A percentile compares a stretch with the other conserved stretches of the same genome.
Conservation (phyloP, 2,888 invertebrate genomes). For the Drosophila stalkeri region DNA sequence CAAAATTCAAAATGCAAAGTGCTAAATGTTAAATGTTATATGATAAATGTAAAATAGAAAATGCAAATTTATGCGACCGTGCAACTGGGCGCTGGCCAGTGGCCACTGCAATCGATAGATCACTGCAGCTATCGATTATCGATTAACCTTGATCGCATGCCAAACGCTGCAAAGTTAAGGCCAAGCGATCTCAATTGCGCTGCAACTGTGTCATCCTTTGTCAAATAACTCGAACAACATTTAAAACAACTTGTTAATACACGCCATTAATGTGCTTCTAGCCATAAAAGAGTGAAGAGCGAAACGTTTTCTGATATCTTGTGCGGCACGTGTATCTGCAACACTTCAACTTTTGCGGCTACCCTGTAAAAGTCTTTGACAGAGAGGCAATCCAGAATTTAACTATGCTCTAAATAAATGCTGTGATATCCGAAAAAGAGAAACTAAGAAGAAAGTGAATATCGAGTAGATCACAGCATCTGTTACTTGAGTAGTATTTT, state of each 20-base stretch:
- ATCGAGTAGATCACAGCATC: too few species aligned
- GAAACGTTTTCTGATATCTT: conserved; percentile 32
- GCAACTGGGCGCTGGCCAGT: conserved; percentile 33
- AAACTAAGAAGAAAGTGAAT: too few species aligned
- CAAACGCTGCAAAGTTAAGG: conserved; percentile 20
- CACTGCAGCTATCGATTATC: conserved; percentile 33
- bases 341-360: conserved; percentile 36
- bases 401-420: too few species aligned
- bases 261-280: conserved; percentile 48
- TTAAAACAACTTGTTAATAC: conserved; percentile 32
- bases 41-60: background rate
- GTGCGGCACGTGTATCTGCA: conserved; percentile 52
- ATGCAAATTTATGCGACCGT: conserved; percentile 58
- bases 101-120: conserved; percentile 36
- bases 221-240: conserved; percentile 16
- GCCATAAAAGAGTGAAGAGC: conserved; percentile 16
- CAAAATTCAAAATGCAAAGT: conserved; percentile 27
- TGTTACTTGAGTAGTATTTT: too few species aligned
- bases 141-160: conserved; percentile 25
- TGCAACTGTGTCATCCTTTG: conserved; percentile 31
- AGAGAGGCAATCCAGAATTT: too few species aligned
- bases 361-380: conserved; percentile 30
- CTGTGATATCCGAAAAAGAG: too few species aligned
- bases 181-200: conserved; percentile 13
- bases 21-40: background rate